Evolutionary conservation across 2,797 vertebrate species (phyloP).

Genomic region (Acanthurus tractus): DNA sequence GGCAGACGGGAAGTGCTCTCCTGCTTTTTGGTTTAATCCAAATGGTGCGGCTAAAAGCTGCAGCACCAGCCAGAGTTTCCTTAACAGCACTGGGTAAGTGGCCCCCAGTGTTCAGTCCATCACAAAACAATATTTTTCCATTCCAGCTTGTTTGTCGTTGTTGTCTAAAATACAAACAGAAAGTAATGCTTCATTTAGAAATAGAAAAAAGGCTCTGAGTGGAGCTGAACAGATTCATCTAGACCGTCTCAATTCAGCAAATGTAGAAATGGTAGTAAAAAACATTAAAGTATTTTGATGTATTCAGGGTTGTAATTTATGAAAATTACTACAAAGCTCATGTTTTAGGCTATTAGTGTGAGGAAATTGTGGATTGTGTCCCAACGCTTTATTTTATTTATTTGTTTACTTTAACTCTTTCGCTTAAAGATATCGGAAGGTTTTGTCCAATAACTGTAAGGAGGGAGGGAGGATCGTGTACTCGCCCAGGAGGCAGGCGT

Average conservation of each 20-base stretch:
- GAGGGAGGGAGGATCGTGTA: conserved; percentile 89
- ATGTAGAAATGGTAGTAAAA: conserved; percentile 18
- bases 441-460: conserved; percentile 96
- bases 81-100: conserved; percentile 96
- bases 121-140: conserved; percentile 61
- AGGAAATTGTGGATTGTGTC: background rate
- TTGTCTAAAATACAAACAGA: conserved; percentile 55
- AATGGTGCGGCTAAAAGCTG: conserved; percentile 90
- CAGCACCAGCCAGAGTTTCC: conserved; percentile 91
- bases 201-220: background rate
- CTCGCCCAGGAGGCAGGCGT: conserved; percentile 90
- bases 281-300: background rate
- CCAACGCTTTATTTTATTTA: background rate
- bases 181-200: conserved; percentile 43
- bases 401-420: background rate
- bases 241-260: conserved; percentile 31
- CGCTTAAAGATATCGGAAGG: conserved; percentile 90
- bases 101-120: conserved; percentile 61
- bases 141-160: conserved; percentile 57
- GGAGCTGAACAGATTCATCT: conserved; percentile 12
- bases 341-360: background rate
- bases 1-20: conserved; percentile 90
- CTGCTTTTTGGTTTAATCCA: conserved; percentile 96
- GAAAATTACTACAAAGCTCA: background rate
- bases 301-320: background rate